Evolutionary conservation across 2,797 vertebrate species (phyloP), one percentile per base, ranked within the genome.

Genomic region (Chanos chanos): DNA sequence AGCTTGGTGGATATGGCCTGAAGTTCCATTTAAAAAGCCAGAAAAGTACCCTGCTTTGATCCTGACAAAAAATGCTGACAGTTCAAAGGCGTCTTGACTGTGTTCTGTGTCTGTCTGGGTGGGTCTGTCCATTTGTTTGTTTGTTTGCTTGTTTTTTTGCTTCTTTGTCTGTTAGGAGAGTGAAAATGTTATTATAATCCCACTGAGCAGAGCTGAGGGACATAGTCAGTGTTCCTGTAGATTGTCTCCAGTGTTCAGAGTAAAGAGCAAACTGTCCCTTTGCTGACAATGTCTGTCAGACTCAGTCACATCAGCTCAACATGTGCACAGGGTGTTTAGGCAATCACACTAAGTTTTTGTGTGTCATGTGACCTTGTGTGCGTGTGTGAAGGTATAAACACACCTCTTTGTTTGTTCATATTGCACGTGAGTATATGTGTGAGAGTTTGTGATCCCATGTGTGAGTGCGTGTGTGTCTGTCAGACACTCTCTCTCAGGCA

Each of bases 401-500:
- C 50, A 24, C 22, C 28, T 31, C 51, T 56, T 22, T 30, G 65
- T 44, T 68, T 75, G 69, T 63, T 61, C 69, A 75, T n/a, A n/a
- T n/a, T n/a, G 61, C 70, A 61, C 41, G 71, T 67, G 55, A 56
- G 64, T 56, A 49, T 72, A 24, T 41, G 43, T 13, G 8, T 55
- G 59, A 64, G 52, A 55, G 37, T 70, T 61, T 52, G 49, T 13
- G 24, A 10, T 28, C 28, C 34, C 43, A 28, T 15, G 24, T 19
- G 41, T 27, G 44, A 39, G 24, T 25, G 31, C 40, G 28, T 36
- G 30, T 34, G 30, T 41, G n/a, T 48, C 10, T 61, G 54, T 99
- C 92, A 99, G 77, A 91, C 86, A 0, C 82, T 88, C 66, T 97
- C 95, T 4, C 84, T 86, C 58, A 94, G 77, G 79, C 93, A 93